Base-by-base conservation (phyloP, 2,113 vertebrate species). In the Calidris pygmaea region DNA sequence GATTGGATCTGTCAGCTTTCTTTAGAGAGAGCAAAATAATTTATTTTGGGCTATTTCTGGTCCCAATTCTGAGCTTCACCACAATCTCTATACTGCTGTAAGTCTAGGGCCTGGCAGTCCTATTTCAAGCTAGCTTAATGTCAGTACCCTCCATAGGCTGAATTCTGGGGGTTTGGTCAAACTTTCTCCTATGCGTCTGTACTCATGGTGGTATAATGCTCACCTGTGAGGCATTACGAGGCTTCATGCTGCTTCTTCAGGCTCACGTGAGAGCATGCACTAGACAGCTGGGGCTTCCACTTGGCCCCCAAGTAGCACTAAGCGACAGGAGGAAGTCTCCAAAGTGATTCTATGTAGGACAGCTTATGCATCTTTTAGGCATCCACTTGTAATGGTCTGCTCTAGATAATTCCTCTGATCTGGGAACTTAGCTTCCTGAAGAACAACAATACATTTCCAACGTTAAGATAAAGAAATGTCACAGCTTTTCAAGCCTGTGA, bases 1-100 rank as follows among this genome's bases (percentile, higher is more conserved):
- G 94, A 90, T 65, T 87, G 71, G 70, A 95, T 93, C 81, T 87
- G 58, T 87, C 85, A 87, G 27, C 29, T 90, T 43, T 66, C 62
- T 95, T 90, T 92, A 75, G 53, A 82, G 45, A 85, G 34, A 67
- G 32, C 14, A 50, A 72, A 90, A 92, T 56, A 34, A 70, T 90
- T 79, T 53, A 60, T 81, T 94, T 93, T n/a, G 50, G 62, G 43
- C 53, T 91, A 39, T 72, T 94, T 93, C 68, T 78, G 65, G 12
- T 80, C 80, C 52, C 34, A 55, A 0, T 84, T 92, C 43, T 68
- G 79, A 68, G 45, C 67, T 86, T 86, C 26, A 58, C 19, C 32
- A 37, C 56, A 47, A 2, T 66, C 13, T 75, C 43, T 65, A 5
- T 43, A 6, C 7, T 74, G 50, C 60, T 60, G 48, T 68, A 89